Base-by-base conservation (phyloP, 2,888 invertebrate species). In the Carabus problematicus region DNA sequence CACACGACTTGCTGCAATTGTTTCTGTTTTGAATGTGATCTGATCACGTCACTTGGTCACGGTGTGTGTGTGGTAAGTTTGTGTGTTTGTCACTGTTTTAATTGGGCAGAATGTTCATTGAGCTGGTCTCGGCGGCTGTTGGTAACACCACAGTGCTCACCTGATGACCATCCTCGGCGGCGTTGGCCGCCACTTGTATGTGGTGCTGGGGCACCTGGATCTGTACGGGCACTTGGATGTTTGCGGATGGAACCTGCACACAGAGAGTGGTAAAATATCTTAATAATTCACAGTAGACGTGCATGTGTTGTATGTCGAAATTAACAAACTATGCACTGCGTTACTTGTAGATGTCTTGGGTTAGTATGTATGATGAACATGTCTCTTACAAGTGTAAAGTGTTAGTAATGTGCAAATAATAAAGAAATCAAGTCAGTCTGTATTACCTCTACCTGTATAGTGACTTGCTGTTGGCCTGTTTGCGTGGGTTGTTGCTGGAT, bases 201-300 rank as follows among this genome's bases (percentile, higher is more conserved):
- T 81, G 80, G 71, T 79, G 83, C 75, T 85, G 87, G 11, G 88
- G 88, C 77, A 89, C 86, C 82, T 87, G 88, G 74, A 89, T 89
- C 79, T 89, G 88, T 14, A 89, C 87, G 0, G 88, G 88, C 70
- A 87, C 83, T 72, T 86, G 86, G 72, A 85, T 83, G 79, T 85
- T 87, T 71, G 86, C 85, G 18, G 87, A 86, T n/a, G 88, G 87
- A 66, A 88, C 87, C 88, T 88, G 40, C 11, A 8, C 16, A 52
- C n/a, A 52, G 9, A 2, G 29, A 29, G 6, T 29, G 29, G 29
- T 29, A 6, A 29, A 29, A 29, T 29, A 29, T 29, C 29, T 29
- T 6, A 29, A 6, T 29, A n/a, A 29, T 29, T 29, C 29, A 29
- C 29, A 6, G 6, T 29, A n/a, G n/a, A n/a, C 29, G 29, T 29